Percentiles rank a stretch among this genome's conserved stretches.
Evolutionary conservation across 2,797 vertebrate genomes (phyloP).

Genomic region (Hippopotamyrus pictus): DNA sequence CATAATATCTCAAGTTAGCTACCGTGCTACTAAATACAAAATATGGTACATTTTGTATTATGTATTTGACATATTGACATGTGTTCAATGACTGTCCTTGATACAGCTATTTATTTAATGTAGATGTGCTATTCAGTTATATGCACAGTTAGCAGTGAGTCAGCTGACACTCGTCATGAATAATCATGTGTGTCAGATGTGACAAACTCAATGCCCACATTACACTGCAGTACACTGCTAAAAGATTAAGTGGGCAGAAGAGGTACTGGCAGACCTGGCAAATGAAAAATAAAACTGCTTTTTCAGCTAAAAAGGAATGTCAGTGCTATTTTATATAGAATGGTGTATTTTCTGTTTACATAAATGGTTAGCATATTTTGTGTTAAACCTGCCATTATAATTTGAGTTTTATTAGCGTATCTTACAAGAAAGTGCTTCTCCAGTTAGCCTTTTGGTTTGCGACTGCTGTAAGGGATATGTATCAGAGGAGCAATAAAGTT

Average conservation of each 20-base stretch:
- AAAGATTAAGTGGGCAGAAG: background rate
- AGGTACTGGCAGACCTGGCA: background rate
- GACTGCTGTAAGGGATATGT: too few species aligned
- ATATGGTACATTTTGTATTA: background rate
- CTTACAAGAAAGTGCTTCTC: too few species aligned
- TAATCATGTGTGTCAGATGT: background rate
- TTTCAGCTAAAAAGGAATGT: background rate
- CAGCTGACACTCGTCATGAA: background rate
- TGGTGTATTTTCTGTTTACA: too few species aligned
- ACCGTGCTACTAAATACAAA: background rate
- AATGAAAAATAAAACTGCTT: background rate
- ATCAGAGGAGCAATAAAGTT: too few species aligned
- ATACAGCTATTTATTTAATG: background rate
- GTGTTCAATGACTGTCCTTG: background rate
- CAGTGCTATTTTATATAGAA: too few species aligned
- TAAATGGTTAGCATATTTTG: too few species aligned
- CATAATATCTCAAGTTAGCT: background rate
- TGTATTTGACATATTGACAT: background rate
- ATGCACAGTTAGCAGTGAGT: background rate
- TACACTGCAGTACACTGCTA: background rate
- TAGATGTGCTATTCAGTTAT: background rate
- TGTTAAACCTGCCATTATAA: too few species aligned
- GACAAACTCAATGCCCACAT: background rate
- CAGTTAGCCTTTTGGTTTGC: too few species aligned
- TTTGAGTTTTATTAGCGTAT: too few species aligned